Evolutionary conservation across 2,888 invertebrate species (phyloP).

Genomic region (Synergus itoensis): DNA sequence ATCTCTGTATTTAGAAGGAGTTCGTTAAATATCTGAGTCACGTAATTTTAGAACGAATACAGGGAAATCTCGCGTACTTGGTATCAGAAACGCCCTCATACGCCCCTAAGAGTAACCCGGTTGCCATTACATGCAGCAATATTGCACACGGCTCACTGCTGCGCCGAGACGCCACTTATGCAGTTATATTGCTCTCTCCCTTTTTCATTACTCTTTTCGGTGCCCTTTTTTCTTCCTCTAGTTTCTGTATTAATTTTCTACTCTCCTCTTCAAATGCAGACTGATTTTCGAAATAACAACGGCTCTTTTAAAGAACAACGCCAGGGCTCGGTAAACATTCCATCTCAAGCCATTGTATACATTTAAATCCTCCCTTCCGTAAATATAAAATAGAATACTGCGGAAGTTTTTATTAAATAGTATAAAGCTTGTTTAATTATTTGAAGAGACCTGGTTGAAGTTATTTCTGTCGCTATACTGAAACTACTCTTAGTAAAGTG

Average conservation of each 20-base stretch:
- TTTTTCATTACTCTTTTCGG: constrained; percentile 34
- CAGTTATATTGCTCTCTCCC: constrained; percentile 52
- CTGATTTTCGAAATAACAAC: not conserved
- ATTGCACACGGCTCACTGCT: constrained; percentile 54
- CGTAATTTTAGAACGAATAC: constrained; percentile 48
- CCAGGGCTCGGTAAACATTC: not conserved
- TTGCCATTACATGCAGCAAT: constrained; percentile 51
- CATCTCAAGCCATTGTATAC: not conserved
- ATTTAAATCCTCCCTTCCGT: not conserved
- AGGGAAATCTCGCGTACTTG: constrained; percentile 43
- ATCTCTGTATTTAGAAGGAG: not conserved
- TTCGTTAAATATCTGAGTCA: constrained; percentile 45
- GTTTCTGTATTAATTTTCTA: not conserved
- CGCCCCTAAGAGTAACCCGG: constrained; percentile 48
- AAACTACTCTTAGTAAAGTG: not conserved
- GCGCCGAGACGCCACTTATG: constrained; percentile 54
- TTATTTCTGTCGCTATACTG: too few relatives aligned
- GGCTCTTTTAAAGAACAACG: not conserved
- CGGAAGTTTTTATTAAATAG: not conserved
- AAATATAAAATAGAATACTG: not conserved
- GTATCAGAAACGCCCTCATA: constrained; percentile 49
- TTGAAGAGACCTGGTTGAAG: too few relatives aligned
- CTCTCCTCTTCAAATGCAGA: constrained; percentile 13
- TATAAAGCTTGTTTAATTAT: not conserved
- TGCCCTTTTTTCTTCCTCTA: not conserved